phyloP scores from a whole-genome alignment of 2,113 vertebrate species.

The Grallaria varia region DNA sequence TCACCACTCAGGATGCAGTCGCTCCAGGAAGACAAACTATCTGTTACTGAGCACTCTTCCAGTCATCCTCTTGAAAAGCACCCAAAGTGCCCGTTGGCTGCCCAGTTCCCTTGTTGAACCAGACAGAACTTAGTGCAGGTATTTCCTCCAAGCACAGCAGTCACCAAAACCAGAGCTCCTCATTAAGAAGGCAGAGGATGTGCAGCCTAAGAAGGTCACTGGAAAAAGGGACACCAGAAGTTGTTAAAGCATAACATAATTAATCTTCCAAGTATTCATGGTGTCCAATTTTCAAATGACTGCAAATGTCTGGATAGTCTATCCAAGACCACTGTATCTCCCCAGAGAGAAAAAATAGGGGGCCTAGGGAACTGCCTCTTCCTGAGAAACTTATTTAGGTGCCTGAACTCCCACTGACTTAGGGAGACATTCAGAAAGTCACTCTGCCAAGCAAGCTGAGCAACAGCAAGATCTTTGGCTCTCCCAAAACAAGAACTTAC shows the following conservation, averaged over 20 bases:
- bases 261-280: neutral
- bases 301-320: neutral
- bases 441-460: neutral
- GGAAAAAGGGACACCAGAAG: neutral
- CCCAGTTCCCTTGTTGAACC: neutral
- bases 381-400: neutral
- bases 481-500: slow-evolving; percentile 76
- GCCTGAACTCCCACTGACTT: neutral
- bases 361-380: neutral
- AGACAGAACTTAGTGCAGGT: neutral
- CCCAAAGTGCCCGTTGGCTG: neutral
- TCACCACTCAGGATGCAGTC: neutral
- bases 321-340: neutral
- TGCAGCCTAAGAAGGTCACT: neutral
- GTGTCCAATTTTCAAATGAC: neutral
- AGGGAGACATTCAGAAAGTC: neutral
- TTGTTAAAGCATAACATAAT: neutral
- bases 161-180: neutral
- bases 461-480: neutral
- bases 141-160: neutral
- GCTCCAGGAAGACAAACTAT: neutral
- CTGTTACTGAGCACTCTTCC: neutral
- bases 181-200: neutral
- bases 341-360: neutral
- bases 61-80: neutral